phyloP scores from a whole-genome alignment of 2,888 invertebrate genomes.

The Brachylomia viminalis region DNA sequence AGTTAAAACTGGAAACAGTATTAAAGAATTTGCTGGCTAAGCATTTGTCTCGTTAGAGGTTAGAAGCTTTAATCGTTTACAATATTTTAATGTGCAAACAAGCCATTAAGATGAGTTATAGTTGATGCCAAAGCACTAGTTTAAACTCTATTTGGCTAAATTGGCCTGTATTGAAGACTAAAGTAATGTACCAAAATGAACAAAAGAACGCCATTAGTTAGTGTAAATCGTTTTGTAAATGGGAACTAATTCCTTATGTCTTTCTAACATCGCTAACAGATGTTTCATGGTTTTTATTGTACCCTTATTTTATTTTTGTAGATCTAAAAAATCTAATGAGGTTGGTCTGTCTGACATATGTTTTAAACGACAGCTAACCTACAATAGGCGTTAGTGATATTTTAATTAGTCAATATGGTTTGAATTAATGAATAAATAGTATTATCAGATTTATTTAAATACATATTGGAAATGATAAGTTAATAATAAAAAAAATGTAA shows the following conservation, averaged over 20 bases:
- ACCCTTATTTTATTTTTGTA: constrained; percentile 63
- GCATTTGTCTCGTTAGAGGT: too few species aligned
- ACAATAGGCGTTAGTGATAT: constrained; percentile 59
- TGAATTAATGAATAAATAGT: constrained; percentile 62
- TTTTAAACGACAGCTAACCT: constrained; percentile 78
- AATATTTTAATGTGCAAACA: too few species aligned
- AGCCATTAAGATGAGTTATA: constrained; percentile 27
- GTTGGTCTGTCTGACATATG: constrained; percentile 80
- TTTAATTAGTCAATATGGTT: constrained; percentile 62
- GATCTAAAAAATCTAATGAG: constrained; percentile 64
- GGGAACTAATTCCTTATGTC: constrained; percentile 55
- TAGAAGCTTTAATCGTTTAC: too few species aligned
- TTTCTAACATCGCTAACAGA: constrained; percentile 51
- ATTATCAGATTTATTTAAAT: constrained; percentile 64
- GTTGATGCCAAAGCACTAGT: constrained; percentile 56
- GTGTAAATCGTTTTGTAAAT: constrained; percentile 54
- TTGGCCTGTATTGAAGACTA: constrained; percentile 38
- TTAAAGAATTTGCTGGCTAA: constrained; percentile 14
- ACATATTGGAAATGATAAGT: constrained; percentile 57
- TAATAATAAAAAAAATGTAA: constrained; percentile 64
- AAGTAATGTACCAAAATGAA: constrained; percentile 29
- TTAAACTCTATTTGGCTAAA: constrained; percentile 34
- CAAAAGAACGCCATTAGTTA: constrained; percentile 44
- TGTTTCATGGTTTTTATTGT: constrained; percentile 60
- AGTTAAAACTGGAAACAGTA: constrained; percentile 10